Conservation (phyloP, 2,888 invertebrate species). For the Alentia gelatinosa region DNA sequence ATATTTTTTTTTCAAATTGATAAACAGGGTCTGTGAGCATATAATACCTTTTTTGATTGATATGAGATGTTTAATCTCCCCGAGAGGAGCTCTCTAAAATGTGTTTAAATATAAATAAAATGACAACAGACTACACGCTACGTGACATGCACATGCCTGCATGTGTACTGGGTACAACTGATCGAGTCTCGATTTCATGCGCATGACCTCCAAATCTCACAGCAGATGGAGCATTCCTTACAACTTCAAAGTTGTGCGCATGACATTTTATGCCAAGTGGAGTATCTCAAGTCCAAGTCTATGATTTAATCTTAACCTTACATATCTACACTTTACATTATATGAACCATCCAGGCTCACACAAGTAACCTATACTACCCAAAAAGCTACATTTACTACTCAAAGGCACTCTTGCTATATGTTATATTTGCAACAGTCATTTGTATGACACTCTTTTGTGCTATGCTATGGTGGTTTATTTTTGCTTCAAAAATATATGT, state of each 20-base stretch:
- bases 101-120: slow-evolving; percentile 5
- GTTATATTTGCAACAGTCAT: neutral
- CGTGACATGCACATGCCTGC: slow-evolving; percentile 45
- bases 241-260: neutral
- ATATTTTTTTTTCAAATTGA: neutral
- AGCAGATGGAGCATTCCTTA: neutral
- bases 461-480: no score
- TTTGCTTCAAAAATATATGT: no score
- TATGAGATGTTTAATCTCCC: neutral
- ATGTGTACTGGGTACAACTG: slow-evolving; percentile 22
- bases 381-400: neutral
- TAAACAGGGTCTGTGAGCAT: neutral
- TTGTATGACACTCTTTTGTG: no score
- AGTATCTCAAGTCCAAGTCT: neutral
- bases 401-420: neutral
- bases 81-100: neutral
- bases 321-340: neutral
- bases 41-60: neutral
- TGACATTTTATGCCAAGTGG: neutral
- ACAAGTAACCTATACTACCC: neutral
- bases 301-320: neutral
- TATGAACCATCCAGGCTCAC: neutral
- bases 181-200: neutral
- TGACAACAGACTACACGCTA: neutral
- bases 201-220: neutral